phyloP scores from a whole-genome alignment of 2,888 invertebrate species.

The Gymnoscelis rufifasciata region DNA sequence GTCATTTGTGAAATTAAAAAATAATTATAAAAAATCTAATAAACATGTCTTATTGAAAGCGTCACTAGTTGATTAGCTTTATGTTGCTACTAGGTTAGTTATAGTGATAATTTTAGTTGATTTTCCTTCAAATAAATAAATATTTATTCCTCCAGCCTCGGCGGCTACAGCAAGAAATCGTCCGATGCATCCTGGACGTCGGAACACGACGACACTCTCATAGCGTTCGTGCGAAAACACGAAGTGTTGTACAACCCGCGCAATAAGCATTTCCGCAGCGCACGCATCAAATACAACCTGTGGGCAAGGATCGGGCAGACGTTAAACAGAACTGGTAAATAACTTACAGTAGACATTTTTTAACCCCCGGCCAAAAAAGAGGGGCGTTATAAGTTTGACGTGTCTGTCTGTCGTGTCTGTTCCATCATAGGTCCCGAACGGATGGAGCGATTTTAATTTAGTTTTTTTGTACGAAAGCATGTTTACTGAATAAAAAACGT shows the following conservation, averaged over 20 bases:
- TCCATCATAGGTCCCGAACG: too few relatives aligned
- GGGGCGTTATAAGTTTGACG: too few relatives aligned
- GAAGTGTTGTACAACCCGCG: slow-evolving; percentile 8
- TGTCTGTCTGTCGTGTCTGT: too few relatives aligned
- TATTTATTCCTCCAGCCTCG: slow-evolving; percentile 1
- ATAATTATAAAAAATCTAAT: too few relatives aligned
- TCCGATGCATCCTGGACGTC: slow-evolving; percentile 7
- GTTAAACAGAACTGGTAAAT: not conserved
- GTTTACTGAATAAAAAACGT: too few relatives aligned
- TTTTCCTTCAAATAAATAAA: not conserved
- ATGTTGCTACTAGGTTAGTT: too few relatives aligned
- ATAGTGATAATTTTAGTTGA: not conserved
- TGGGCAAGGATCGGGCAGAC: not conserved
- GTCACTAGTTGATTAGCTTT: too few relatives aligned
- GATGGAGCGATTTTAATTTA: too few relatives aligned
- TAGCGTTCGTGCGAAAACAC: slow-evolving; percentile 5
- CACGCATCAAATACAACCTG: slow-evolving; percentile 5
- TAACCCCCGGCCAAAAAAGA: too few relatives aligned
- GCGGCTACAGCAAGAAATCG: slow-evolving; percentile 6
- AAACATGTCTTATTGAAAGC: too few relatives aligned
- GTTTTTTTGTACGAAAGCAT: too few relatives aligned
- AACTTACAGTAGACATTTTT: not conserved
- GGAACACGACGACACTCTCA: slow-evolving; percentile 9
- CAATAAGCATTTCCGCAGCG: slow-evolving; percentile 11
- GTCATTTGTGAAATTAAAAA: too few relatives aligned